Conservation (phyloP, 2,113 vertebrate species). For the Hassar affinis region DNA sequence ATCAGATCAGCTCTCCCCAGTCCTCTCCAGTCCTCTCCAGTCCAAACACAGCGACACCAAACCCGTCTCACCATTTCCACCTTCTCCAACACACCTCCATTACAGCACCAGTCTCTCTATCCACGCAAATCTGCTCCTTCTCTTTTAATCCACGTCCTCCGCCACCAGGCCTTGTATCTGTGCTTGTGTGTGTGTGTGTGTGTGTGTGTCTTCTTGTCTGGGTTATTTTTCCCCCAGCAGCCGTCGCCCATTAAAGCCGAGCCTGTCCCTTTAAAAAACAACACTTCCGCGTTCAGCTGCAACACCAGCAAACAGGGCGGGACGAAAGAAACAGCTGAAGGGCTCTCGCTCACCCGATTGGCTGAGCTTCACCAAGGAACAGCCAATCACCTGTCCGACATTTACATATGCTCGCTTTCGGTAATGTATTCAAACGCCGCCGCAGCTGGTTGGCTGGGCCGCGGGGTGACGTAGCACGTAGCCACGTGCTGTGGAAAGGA, state of each 20-base stretch:
- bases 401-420: constrained; percentile 45
- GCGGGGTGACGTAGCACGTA: neutral
- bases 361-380: neutral
- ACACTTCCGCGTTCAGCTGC: constrained; percentile 71
- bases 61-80: constrained; percentile 11
- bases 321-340: constrained; percentile 66
- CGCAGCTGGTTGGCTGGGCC: neutral
- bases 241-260: constrained; percentile 59
- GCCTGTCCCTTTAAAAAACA: constrained; percentile 71
- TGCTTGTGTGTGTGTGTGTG: neutral
- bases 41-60: neutral
- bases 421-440: neutral
- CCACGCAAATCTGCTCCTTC: neutral
- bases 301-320: constrained; percentile 56
- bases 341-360: constrained; percentile 70
- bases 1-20: neutral
- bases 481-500: constrained; percentile 22
- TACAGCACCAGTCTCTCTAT: neutral
- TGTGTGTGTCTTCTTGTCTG: neutral
- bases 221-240: constrained; percentile 44
- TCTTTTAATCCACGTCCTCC: constrained; percentile 10
- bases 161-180: constrained; percentile 12
- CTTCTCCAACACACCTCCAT: constrained; percentile 3
- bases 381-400: constrained; percentile 53
- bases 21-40: neutral